These are phyloP conservation scores for Aphyosemion australe DNA, from an alignment of 2,113 vertebrate species.

Conservation along the genomic window DNA sequence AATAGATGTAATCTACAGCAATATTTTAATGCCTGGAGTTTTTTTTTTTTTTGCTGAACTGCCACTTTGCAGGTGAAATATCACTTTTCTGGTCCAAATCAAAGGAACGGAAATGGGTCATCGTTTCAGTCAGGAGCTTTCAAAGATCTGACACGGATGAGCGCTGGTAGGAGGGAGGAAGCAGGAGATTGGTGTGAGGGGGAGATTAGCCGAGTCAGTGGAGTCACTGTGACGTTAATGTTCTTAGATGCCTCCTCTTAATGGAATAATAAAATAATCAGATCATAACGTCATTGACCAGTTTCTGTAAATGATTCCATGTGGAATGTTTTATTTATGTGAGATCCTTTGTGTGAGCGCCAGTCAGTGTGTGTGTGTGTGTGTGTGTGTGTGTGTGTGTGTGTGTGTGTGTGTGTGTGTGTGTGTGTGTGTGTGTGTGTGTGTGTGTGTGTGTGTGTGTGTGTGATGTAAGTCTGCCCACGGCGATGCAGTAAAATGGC, in stretches of 20 bases:
- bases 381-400: conserved; percentile 22
- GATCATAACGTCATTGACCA: neutral
- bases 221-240: conserved; percentile 9
- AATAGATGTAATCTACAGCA: no score
- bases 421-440: conserved; percentile 12
- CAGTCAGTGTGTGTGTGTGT: conserved; percentile 11
- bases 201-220: conserved; percentile 11
- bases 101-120: conserved; percentile 62
- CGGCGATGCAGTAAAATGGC: conserved; percentile 72
- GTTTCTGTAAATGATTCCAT: conserved; percentile 5
- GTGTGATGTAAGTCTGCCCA: conserved; percentile 75
- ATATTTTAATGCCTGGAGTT: no score
- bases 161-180: conserved; percentile 14
- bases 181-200: neutral
- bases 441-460: conserved; percentile 24
- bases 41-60: neutral
- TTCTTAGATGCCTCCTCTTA: conserved; percentile 6
- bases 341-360: conserved; percentile 24
- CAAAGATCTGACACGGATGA: conserved; percentile 30
- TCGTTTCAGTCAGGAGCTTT: conserved; percentile 18
- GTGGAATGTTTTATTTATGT: conserved; percentile 25
- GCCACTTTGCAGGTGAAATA: conserved; percentile 33
- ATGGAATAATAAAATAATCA: no score
- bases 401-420: conserved; percentile 28
- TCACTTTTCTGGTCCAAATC: conserved; percentile 34